Percentiles rank a stretch among this genome's conserved stretches.
phyloP scores from a whole-genome alignment of 2,888 invertebrate species.

The Mesoligia furuncula region DNA sequence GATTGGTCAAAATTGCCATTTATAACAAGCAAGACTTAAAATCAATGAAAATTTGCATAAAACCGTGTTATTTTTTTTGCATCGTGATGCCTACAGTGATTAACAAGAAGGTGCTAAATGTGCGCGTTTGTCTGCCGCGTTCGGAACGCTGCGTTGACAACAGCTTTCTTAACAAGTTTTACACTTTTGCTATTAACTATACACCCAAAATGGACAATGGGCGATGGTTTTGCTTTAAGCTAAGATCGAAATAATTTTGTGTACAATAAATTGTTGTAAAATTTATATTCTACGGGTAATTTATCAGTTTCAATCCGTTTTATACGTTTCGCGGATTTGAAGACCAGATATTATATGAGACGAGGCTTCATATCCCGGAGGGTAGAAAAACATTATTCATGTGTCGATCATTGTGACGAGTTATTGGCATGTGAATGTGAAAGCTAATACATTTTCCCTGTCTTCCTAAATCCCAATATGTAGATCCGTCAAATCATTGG shows the following conservation, averaged over 20 bases:
- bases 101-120: conserved; percentile 48
- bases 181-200: conserved; percentile 55
- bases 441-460: conserved; percentile 56
- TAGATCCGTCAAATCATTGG: conserved; percentile 35
- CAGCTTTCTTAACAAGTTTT: conserved; percentile 61
- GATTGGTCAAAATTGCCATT: conserved; percentile 39
- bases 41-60: conserved; percentile 9
- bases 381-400: conserved; percentile 60
- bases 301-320: conserved; percentile 46
- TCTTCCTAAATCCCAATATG: conserved; percentile 30
- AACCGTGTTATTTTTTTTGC: conserved; percentile 39
- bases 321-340: conserved; percentile 38
- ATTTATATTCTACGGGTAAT: conserved; percentile 33
- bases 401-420: conserved; percentile 62
- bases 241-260: conserved; percentile 24
- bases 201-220: conserved; percentile 63
- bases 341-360: conserved; percentile 45
- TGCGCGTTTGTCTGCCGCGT: conserved; percentile 29
- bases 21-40: conserved; percentile 29
- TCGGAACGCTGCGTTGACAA: conserved; percentile 18
- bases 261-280: conserved; percentile 21
- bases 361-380: conserved; percentile 36
- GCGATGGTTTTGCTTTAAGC: conserved; percentile 52
- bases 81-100: conserved; percentile 41
- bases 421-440: conserved; percentile 43